Base-by-base conservation (phyloP, 2,888 invertebrate species). In the Nasonia oneida region DNA sequence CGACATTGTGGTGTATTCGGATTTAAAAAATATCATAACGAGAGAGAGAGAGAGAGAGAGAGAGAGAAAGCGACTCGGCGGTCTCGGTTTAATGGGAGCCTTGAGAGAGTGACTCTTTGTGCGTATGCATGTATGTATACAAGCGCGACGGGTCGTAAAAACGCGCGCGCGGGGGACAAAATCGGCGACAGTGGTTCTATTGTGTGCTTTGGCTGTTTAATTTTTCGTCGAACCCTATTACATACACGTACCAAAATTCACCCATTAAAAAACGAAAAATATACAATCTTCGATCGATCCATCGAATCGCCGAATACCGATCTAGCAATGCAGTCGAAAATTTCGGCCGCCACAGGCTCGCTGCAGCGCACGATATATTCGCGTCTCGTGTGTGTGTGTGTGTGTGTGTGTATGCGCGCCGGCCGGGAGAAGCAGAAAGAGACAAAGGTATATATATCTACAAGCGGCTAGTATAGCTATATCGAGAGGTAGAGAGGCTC, bases 41-140 rank as follows among this genome's bases (percentile, higher is more conserved):
- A 53, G 53, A 57, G 39, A n/a, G 47, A 37, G 37, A 6, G 76
- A 29, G 53, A 23, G 23, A 70, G 75, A 37, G 47, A 70, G 75
- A 37, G 37, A 6, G 76, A 29, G 53, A 8, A 15, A 37, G 73
- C 15, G 29, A 29, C 29, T 29, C 29, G 78, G 78, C 39, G 78
- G 33, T 37, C 33, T 39, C 3, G 12, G 12, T 23, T n/a, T 42
- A 14, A 23, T 12, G 18, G 37, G 12, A 12, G 42, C 67, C 80
- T 84, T 75, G 84, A 76, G 80, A 80, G 80, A 84, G 42, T 70
- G 80, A 84, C 80, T 80, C 80, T 80, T 53, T 42, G 64, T 64
- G 84, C 76, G 50, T 23, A 23, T 75, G 2, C 23, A 39, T 29
- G 29, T 29, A 29, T 29, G 29, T 23, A 42, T 37, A 64, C 64